Base-by-base conservation (phyloP, 2,113 vertebrate species). In the Pardalotus punctatus region DNA sequence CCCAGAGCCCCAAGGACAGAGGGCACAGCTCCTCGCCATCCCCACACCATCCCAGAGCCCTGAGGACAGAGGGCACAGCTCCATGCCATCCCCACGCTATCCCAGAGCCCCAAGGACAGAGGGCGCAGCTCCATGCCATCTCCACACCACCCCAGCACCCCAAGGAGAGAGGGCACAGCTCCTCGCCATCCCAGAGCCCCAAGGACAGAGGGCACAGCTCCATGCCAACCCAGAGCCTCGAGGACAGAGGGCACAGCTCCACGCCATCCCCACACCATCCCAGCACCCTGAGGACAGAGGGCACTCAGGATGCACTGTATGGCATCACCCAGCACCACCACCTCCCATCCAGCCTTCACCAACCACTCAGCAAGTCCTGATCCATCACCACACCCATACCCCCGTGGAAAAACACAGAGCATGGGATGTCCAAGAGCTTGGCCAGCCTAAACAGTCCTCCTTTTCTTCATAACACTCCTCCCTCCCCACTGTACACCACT, bases 251-350 rank as follows among this genome's bases (percentile, higher is more conserved):
- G 33, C 3, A 3, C 2, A 5, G 21, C 29, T 33, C 36, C 45
- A 11, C 1, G 5, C 15, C 61, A 13, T 9, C 33, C 33, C n/a
- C 28, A 23, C 5, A 2, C 11, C 23, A 56, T 9, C 35, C 24
- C 22, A 21, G 71, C 7, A 1, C 21, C 31, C 36, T 0, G 0
- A 78, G 43, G 38, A 43, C 0, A 5, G 36, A 47, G 7, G 14
- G 21, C 20, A 74, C 17, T 33, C 0, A 0, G 7, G 9, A 71
- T 19, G 35, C 13, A 65, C 42, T 5, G 0, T 3, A 28, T 3
- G 38, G 45, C 24, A 53, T 57, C 6, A 1, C 20, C 14, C 54
- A 78, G 54, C 20, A 45, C 0, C 0, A 14, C 10, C 60, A 23
- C 5, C 24, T 50, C 50, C 40, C 6, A 4, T 1, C 42, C 48